Base-by-base conservation (phyloP, 1,140 invertebrate genomes). In the Drosophila micromelanica region DNA sequence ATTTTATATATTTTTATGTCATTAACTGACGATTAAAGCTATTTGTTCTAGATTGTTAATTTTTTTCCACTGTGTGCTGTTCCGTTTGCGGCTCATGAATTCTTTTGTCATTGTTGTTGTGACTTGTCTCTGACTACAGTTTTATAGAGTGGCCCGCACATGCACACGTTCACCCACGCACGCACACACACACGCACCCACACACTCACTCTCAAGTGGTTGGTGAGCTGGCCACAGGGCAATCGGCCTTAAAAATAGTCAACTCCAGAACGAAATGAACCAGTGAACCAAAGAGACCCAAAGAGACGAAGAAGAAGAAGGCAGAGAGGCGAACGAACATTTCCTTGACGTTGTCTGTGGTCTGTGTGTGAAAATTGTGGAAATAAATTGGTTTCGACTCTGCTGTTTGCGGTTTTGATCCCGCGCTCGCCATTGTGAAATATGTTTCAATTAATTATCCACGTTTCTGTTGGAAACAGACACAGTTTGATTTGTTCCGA, bases 361-460 rank as follows among this genome's bases (percentile, higher is more conserved):
- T 43, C 27, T 40, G 52, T 60, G 56, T 45, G 46, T 27, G 54
- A 45, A 40, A 63, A 55, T 55, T 40, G 46, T 76, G 48, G 38
- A 68, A 73, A 82, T 86, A 73, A 82, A 82, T 78, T 86, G 69
- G 15, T 73, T 87, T 77, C 73, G 73, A 70, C 51, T 76, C 40
- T 46, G 6, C 9, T 76, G 64, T 57, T 71, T 65, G 67, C 12
- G 37, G 38, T 17, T 52, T 57, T 45, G 3, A 32, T 51, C 32
- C 32, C 42, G 15, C 49, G 35, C 51, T 48, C 60, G 32, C 8
- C 35, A 23, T 52, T 51, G 45, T 76, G 71, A 81, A 78, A 81
- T 87, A 86, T 81, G 70, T 78, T 82, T 81, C 82, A 81, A 87
- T 86, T 86, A 87, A 78, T 78, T 81, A 87, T 81, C 52, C 54